Conservation (phyloP, 2,797 vertebrate species). For the Channallabes apus region DNA sequence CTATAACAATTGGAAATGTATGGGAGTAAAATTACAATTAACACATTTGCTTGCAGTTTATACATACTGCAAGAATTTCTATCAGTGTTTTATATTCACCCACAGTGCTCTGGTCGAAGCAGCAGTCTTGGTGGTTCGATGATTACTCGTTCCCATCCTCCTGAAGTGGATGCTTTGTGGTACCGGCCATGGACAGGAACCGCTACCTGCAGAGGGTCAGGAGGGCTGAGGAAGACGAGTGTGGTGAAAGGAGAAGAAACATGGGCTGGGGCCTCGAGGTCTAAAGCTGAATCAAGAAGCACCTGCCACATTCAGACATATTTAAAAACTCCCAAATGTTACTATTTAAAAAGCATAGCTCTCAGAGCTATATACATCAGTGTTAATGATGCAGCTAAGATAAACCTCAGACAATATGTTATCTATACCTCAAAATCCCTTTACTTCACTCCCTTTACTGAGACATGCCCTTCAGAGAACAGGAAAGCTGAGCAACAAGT, state of each 20-base stretch:
- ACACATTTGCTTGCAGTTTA: neutral
- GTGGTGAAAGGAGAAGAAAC: constrained; percentile 70
- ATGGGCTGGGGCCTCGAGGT: constrained; percentile 88
- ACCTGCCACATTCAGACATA: constrained; percentile 67
- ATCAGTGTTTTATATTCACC: constrained; percentile 48
- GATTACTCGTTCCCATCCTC: constrained; percentile 56
- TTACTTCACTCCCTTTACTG: no score
- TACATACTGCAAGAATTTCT: neutral
- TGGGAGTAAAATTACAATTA: neutral
- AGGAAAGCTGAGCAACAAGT: no score
- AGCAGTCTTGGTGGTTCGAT: constrained; percentile 79
- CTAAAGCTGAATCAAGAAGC: constrained; percentile 73
- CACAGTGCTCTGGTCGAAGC: constrained; percentile 76
- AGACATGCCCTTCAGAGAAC: no score
- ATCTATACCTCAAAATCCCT: no score
- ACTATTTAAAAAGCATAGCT: no score
- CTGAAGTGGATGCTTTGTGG: constrained; percentile 74
- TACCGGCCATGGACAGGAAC: constrained; percentile 89
- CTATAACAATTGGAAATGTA: neutral
- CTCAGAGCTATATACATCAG: no score
- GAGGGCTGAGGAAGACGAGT: constrained; percentile 72
- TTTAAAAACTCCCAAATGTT: neutral
- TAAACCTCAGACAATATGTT: no score
- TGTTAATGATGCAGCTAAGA: no score
- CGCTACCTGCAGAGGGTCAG: constrained; percentile 63